Percentiles rank a stretch among this genome's conserved stretches.
These are phyloP conservation scores for Prionace glauca DNA, from an alignment of 2,797 vertebrate genomes.

Conservation along the genomic window DNA sequence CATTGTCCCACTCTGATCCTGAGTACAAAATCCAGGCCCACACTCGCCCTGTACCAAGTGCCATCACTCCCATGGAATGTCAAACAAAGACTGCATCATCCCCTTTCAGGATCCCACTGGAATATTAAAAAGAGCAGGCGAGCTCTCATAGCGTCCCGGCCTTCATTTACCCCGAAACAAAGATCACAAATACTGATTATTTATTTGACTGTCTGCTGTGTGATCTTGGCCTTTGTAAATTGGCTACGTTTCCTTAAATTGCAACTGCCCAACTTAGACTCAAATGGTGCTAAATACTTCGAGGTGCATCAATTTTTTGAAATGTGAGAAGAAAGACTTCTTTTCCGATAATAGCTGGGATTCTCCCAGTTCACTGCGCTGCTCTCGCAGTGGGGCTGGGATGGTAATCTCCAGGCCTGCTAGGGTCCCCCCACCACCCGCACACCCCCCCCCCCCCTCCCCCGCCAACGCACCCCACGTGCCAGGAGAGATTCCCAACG, in stretches of 20 bases:
- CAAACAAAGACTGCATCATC: not conserved
- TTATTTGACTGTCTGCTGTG: not conserved
- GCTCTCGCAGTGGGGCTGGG: too few species aligned
- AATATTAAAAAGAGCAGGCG: not conserved
- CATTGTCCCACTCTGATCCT: not conserved
- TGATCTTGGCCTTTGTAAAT: not conserved
- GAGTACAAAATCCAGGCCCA: not conserved
- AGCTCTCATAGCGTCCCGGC: not conserved
- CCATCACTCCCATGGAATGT: too few species aligned
- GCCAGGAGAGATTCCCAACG: too few species aligned
- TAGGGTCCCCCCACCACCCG: too few species aligned
- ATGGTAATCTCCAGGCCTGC: too few species aligned
- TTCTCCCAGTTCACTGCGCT: too few species aligned
- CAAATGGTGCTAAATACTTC: too few species aligned
- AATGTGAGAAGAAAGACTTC: too few species aligned
- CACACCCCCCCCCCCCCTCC: too few species aligned
- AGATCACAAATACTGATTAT: not conserved
- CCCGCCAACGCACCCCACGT: too few species aligned
- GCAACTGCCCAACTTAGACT: not conserved
- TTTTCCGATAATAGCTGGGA: not conserved
- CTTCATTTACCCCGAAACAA: not conserved
- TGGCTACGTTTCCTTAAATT: not conserved
- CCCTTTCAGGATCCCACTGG: too few species aligned
- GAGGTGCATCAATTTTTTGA: too few species aligned
- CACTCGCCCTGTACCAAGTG: not conserved